Evolutionary conservation across 2,888 invertebrate species (phyloP).

Genomic region (Erpobdella octoculata): DNA sequence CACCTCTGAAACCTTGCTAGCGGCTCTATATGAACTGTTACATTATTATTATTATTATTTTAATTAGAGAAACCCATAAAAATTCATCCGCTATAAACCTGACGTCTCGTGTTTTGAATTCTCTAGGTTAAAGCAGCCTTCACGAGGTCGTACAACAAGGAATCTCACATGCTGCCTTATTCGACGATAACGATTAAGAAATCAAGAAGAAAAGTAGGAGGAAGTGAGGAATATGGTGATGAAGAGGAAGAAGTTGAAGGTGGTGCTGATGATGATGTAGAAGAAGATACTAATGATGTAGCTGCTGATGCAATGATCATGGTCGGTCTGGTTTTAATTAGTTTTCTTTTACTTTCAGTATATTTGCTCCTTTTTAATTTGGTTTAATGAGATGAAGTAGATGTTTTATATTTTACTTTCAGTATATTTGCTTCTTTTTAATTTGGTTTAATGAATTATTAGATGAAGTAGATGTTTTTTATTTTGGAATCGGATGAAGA

Average conservation of each 20-base stretch:
- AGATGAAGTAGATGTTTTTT: too few species aligned
- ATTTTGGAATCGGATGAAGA: too few species aligned
- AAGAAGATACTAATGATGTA: conserved; percentile 49
- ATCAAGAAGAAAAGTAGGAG: conserved; percentile 36
- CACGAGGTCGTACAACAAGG: conserved; percentile 85
- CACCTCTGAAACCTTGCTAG: too few species aligned
- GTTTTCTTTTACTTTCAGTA: neutral
- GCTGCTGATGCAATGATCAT: conserved; percentile 37
- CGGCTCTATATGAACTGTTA: too few species aligned
- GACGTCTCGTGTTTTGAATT: neutral
- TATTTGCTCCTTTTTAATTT: neutral
- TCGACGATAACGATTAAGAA: conserved; percentile 61
- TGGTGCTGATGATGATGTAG: conserved; percentile 27
- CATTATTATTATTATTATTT: too few species aligned
- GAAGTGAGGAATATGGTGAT: conserved; percentile 48
- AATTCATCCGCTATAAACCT: too few species aligned
- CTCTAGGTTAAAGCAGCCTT: conserved; percentile 80
- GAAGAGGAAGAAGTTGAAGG: conserved; percentile 34
- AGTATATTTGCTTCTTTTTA: too few species aligned
- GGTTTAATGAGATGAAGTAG: too few species aligned
- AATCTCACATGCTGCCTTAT: conserved; percentile 69
- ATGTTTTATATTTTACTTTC: too few species aligned
- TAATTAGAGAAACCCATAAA: too few species aligned
- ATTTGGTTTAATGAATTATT: too few species aligned
- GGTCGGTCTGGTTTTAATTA: conserved; percentile 21